Evolutionary conservation across 2,797 vertebrate genomes (phyloP).

Genomic region (Scolopax bukidnonensis): DNA sequence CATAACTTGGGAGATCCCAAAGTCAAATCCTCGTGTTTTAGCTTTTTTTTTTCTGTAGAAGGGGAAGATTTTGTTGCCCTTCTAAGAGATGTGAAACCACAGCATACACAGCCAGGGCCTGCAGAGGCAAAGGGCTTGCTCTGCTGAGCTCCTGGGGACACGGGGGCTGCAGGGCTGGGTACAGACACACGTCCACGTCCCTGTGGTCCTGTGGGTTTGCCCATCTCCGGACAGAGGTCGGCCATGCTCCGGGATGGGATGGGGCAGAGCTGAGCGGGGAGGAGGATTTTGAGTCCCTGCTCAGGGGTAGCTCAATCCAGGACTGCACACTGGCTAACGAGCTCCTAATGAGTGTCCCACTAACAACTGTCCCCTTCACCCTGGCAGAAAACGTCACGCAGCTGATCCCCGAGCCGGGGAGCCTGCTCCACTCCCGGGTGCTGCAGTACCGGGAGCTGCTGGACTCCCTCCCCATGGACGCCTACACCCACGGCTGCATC

Average conservation of each 20-base stretch:
- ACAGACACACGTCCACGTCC: accelerated
- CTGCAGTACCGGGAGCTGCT: slow-evolving; percentile 95
- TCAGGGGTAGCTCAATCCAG: not conserved
- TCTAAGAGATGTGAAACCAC: not conserved
- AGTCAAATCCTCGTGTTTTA: accelerated
- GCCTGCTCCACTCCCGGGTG: slow-evolving; percentile 86
- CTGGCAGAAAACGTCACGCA: slow-evolving; percentile 86
- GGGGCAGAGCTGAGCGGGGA: accelerated
- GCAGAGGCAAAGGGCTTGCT: not conserved
- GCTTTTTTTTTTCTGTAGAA: not conserved
- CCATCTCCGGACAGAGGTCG: accelerated
- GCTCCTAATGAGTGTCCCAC: accelerated
- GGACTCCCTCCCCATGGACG: slow-evolving; percentile 97
- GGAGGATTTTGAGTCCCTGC: not conserved
- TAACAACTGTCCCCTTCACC: not conserved
- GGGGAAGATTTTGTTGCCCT: not conserved
- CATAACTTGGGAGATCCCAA: accelerated
- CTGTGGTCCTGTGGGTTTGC: not conserved
- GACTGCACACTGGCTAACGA: accelerated
- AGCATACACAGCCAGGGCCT: not conserved
- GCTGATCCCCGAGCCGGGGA: slow-evolving; percentile 90
- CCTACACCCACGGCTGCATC: slow-evolving; percentile 99
- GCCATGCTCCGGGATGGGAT: accelerated
- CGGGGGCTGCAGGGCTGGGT: accelerated
- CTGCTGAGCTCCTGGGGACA: accelerated